Evolutionary conservation across 2,113 vertebrate species (phyloP), one percentile per base, ranked within the genome.

Genomic region (Nesoenas mayeri): DNA sequence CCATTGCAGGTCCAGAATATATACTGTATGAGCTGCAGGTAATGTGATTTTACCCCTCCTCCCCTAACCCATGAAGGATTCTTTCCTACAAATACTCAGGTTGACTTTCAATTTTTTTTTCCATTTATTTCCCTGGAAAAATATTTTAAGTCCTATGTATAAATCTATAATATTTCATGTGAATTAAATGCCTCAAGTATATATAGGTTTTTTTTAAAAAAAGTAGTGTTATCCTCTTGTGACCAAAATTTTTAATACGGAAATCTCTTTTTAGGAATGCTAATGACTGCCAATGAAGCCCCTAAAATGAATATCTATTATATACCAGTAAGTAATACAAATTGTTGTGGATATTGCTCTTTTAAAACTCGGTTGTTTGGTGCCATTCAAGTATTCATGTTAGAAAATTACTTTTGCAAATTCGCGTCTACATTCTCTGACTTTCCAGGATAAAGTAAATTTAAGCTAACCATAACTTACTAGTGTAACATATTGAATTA

Each of bases 251-350:
- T 91, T 47, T 88, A 47, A 89, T 88, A 18, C 77, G 70, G 8
- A 75, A 96, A 80, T 97, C 72, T 98, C 51, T 94, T 95, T 97
- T 66, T 93, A 99, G 99, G 99, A 96, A 99, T 99, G 99, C 97
- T 99, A 13, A 99, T 99, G 91, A 99, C 99, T 38, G 99, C 99
- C 94, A 99, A 98, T n/a, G 99, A 99, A 98, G 98, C 98, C 51
- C 99, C 99, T 66, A 99, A 99, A 98, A 99, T 99, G 99, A 99
- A 98, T 96, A 99, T 99, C 44, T 99, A 99, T 97, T 99, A 99
- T 91, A 98, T 99, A 82, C 99, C 99, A 32, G 99, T 99, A 98
- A 99, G 99, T 98, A 65, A 44, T 32, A 25, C 34, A 80, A 53
- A 48, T 44, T 83, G 7, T 91, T 87, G n/a, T 11, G 40, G 61